Evolutionary conservation across 2,888 invertebrate genomes (phyloP).

Genomic region (Hoplodrina blanda): DNA sequence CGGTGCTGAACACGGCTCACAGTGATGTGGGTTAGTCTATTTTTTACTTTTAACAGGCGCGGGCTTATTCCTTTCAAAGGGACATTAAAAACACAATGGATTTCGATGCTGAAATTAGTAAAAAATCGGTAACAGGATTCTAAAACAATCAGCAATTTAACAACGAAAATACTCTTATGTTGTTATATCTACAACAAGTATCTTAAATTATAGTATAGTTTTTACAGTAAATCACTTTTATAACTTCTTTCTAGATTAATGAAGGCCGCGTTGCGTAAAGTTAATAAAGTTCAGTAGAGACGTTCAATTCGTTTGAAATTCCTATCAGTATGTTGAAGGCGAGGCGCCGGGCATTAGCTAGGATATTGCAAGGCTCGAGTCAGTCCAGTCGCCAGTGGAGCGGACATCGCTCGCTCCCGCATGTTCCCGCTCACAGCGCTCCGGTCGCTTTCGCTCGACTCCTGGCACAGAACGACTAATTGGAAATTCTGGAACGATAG

Average conservation of each 20-base stretch:
- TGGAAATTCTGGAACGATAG: constrained; percentile 45
- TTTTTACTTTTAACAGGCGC: constrained; percentile 22
- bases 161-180: neutral
- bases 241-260: constrained; percentile 15
- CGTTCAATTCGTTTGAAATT: constrained; percentile 37
- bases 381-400: constrained; percentile 52
- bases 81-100: neutral
- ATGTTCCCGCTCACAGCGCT: constrained; percentile 10
- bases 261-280: constrained; percentile 10
- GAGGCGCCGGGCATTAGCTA: constrained; percentile 17
- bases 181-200: neutral
- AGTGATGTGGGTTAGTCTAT: constrained; percentile 37
- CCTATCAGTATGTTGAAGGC: constrained; percentile 42
- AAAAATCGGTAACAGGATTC: neutral
- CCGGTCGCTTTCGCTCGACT: neutral
- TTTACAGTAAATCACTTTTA: neutral
- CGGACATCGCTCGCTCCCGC: constrained; percentile 36
- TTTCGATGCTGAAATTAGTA: neutral
- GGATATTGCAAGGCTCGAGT: constrained; percentile 47
- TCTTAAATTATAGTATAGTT: neutral
- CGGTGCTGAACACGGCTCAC: constrained; percentile 12
- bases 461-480: constrained; percentile 36
- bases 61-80: constrained; percentile 7
- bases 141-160: neutral
- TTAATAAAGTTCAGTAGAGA: constrained; percentile 42